Percentiles rank a stretch among this genome's conserved stretches.
Evolutionary conservation across 2,113 vertebrate genomes (phyloP).

Genomic region (Melanostigma gelatinosum): DNA sequence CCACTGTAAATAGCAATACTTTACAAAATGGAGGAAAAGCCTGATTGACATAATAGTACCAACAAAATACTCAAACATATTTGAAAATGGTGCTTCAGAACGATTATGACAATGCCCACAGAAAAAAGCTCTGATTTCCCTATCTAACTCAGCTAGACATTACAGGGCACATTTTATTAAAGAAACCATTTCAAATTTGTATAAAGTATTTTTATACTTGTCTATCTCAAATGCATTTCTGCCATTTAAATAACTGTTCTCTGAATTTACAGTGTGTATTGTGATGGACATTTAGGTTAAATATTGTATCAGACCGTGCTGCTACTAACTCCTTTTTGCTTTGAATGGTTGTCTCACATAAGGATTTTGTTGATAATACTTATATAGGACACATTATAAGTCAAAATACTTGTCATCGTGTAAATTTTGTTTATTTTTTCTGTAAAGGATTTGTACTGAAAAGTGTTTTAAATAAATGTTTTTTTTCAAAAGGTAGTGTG

Average conservation of each 20-base stretch:
- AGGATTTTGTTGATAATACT: slow-evolving; percentile 48
- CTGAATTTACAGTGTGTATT: slow-evolving; percentile 47
- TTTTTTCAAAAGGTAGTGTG: slow-evolving; percentile 1
- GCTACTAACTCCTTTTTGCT: slow-evolving; percentile 62
- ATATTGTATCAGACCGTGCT: slow-evolving; percentile 52
- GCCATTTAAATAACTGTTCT: slow-evolving; percentile 28
- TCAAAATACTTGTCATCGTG: slow-evolving; percentile 37
- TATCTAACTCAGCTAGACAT: slow-evolving; percentile 5
- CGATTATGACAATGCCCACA: slow-evolving; percentile 6
- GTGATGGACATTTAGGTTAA: slow-evolving; percentile 38
- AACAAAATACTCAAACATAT: background rate
- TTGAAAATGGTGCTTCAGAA: slow-evolving; percentile 23
- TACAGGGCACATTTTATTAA: slow-evolving; percentile 19
- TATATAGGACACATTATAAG: slow-evolving; percentile 42
- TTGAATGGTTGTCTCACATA: slow-evolving; percentile 50
- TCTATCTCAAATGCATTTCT: slow-evolving; percentile 49
- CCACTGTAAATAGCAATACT: slow-evolving; percentile 84
- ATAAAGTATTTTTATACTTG: slow-evolving; percentile 47
- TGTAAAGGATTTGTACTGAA: slow-evolving; percentile 69
- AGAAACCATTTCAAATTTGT: slow-evolving; percentile 39
- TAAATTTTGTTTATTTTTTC: slow-evolving; percentile 53
- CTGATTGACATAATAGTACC: slow-evolving; percentile 76
- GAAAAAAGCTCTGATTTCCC: background rate
- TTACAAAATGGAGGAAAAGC: slow-evolving; percentile 90
- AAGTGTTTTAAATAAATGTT: slow-evolving; percentile 67